These are phyloP conservation scores for Azorinus chamasolen DNA, from an alignment of 2,888 invertebrate species.

Conservation along the genomic window DNA sequence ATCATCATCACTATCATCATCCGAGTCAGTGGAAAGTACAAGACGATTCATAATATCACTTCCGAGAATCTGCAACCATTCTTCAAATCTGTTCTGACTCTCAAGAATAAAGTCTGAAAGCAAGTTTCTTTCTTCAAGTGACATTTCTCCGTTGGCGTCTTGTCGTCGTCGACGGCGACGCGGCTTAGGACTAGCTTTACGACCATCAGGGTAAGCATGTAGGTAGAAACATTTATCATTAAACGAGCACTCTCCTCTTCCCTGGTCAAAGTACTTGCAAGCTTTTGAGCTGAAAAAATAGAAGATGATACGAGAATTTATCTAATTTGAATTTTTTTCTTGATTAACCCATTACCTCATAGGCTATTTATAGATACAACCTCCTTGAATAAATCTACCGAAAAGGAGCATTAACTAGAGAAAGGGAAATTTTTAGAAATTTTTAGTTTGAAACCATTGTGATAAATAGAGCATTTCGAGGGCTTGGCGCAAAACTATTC, in stretches of 20 bases:
- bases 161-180: conserved; percentile 89
- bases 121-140: conserved; percentile 88
- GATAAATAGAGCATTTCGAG: too few species aligned
- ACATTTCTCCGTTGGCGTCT: conserved; percentile 88
- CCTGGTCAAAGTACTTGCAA: conserved; percentile 94
- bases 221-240: conserved; percentile 95
- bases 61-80: conserved; percentile 48
- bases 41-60: too few species aligned
- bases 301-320: not conserved
- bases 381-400: too few species aligned
- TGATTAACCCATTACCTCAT: too few species aligned
- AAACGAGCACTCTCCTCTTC: conserved; percentile 94
- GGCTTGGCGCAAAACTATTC: too few species aligned
- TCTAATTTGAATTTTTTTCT: too few species aligned
- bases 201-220: conserved; percentile 93
- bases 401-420: too few species aligned
- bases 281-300: conserved; percentile 89
- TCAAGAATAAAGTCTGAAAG: conserved; percentile 91
- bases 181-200: conserved; percentile 89
- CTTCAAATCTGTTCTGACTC: conserved; percentile 63
- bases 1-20: conserved; percentile 66
- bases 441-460: too few species aligned
- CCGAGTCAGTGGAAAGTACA: conserved; percentile 51
- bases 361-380: too few species aligned
- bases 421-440: too few species aligned